Evolutionary conservation across 2,888 invertebrate species (phyloP).

Genomic region (Drosophila quasianomalipes): DNA sequence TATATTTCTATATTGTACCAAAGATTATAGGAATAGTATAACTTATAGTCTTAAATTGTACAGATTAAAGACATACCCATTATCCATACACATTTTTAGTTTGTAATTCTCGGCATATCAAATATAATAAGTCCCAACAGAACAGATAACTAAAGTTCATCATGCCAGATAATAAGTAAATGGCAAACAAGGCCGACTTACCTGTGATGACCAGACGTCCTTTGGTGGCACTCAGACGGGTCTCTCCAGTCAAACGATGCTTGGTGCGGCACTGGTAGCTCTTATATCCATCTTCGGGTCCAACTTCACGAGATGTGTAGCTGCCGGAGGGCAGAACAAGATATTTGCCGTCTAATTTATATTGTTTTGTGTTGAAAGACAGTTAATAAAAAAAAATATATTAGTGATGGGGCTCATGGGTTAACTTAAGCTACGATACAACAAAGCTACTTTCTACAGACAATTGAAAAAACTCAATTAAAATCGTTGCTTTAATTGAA

Average conservation of each 20-base stretch:
- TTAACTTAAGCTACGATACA: conserved; percentile 26
- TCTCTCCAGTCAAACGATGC: conserved; percentile 96
- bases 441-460: conserved; percentile 38
- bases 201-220: conserved; percentile 97
- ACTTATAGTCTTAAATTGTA: neutral
- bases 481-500: conserved; percentile 49
- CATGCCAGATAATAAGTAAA: conserved; percentile 12
- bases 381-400: conserved; percentile 31
- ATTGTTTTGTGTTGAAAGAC: conserved; percentile 14
- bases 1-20: neutral
- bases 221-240: conserved; percentile 95
- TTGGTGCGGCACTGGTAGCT: conserved; percentile 97
- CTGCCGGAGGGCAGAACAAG: conserved; percentile 96
- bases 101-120: neutral
- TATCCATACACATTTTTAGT: neutral
- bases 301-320: conserved; percentile 97
- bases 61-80: neutral
- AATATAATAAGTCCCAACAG: neutral
- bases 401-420: conserved; percentile 25
- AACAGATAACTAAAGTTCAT: conserved; percentile 33
- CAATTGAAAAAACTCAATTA: conserved; percentile 46
- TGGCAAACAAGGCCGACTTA: conserved; percentile 87
- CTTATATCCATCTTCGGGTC: conserved; percentile 97
- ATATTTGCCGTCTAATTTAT: conserved; percentile 94
- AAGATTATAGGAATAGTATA: neutral